Conservation (phyloP, 2,797 vertebrate species). For the Nannoperca australis region DNA sequence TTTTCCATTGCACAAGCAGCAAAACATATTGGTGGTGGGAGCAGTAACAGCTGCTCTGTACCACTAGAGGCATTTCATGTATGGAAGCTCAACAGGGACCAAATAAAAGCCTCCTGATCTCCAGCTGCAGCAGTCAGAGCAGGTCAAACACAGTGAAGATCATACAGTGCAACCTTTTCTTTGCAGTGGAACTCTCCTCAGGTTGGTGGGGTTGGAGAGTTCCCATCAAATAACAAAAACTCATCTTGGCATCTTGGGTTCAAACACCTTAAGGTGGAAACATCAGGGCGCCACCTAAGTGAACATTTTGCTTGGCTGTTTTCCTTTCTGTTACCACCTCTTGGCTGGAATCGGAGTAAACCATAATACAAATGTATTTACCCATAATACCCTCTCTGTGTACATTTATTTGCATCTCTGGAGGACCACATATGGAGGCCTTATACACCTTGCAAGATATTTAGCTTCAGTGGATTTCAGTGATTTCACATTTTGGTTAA, state of each 20-base stretch:
- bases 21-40: background rate
- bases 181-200: background rate
- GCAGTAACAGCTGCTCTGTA: constrained; percentile 4
- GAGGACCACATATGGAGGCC: no score
- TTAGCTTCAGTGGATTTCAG: no score
- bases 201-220: no score
- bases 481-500: no score
- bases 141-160: background rate
- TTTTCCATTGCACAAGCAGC: background rate
- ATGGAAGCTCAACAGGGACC: constrained; percentile 23
- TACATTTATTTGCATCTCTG: no score
- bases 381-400: no score
- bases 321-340: no score
- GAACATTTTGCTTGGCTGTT: background rate
- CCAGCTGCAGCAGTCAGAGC: background rate
- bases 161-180: background rate
- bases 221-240: background rate
- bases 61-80: constrained; percentile 3
- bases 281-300: no score
- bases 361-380: no score
- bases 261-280: background rate
- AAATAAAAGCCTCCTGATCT: background rate
- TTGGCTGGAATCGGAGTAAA: no score
- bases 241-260: background rate
- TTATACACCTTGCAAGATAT: no score